Conservation (phyloP, 2,113 vertebrate species). For the Phyllopteryx taeniolatus region DNA sequence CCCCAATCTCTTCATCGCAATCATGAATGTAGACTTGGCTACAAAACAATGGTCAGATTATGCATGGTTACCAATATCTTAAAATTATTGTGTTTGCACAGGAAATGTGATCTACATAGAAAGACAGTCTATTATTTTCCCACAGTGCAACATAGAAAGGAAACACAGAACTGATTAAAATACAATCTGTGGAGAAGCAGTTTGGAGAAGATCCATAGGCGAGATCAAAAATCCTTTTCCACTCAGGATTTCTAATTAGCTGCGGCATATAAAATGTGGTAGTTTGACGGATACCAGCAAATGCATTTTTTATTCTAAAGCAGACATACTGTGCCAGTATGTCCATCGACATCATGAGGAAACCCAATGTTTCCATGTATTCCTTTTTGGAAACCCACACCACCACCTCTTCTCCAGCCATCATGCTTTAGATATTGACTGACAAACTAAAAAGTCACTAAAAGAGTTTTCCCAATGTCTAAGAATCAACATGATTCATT, state of each 20-base stretch:
- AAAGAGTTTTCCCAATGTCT: not conserved
- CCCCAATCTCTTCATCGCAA: not conserved
- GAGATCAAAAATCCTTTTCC: not conserved
- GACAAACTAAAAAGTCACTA: conserved; percentile 31
- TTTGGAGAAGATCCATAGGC: not conserved
- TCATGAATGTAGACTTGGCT: not conserved
- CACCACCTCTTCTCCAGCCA: conserved; percentile 30
- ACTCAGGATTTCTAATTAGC: not conserved
- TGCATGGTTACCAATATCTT: not conserved
- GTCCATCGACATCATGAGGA: not conserved
- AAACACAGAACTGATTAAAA: not conserved
- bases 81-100: not conserved
- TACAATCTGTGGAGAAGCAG: not conserved
- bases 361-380: not conserved
- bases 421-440: conserved; percentile 63
- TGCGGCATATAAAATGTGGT: not conserved
- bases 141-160: not conserved
- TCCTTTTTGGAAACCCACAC: conserved; percentile 17
- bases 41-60: not conserved
- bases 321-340: not conserved
- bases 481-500: conserved; percentile 6
- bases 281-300: not conserved
- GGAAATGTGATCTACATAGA: not conserved
- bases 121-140: not conserved
- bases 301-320: not conserved